Percentiles rank a stretch among this genome's conserved stretches.
Conservation (phyloP, 1,140 invertebrate genomes). For the Metaphire vulgaris region DNA sequence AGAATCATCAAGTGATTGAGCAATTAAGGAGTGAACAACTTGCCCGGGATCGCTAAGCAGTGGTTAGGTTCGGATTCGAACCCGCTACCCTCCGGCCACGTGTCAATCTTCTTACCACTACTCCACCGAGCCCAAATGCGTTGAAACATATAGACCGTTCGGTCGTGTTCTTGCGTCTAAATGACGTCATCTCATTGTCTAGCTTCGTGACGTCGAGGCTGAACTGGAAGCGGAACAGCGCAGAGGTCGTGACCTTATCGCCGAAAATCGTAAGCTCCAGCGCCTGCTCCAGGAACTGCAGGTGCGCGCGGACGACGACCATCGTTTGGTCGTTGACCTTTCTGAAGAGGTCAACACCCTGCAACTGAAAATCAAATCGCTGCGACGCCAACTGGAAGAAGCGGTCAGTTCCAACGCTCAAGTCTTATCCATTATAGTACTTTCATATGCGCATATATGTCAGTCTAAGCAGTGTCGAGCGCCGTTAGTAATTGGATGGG, state of each 20-base stretch:
- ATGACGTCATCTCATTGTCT: neutral
- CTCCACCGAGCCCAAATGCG: too few species aligned
- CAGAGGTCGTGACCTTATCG: conserved; percentile 43
- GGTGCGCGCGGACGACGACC: conserved; percentile 44
- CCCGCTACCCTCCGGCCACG: too few species aligned
- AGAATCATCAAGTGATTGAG: too few species aligned
- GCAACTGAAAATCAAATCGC: conserved; percentile 46
- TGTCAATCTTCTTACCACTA: too few species aligned
- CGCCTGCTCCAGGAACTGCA: conserved; percentile 45
- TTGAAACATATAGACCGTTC: too few species aligned
- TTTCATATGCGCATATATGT: neutral
- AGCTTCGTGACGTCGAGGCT: conserved; percentile 50
- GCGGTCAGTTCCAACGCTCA: conserved; percentile 40
- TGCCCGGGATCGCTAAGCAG: too few species aligned
- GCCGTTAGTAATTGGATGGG: neutral
- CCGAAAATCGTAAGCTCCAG: conserved; percentile 44
- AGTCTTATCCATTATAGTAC: neutral
- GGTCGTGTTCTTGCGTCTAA: too few species aligned
- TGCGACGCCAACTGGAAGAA: conserved; percentile 51
- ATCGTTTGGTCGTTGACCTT: conserved; percentile 44
- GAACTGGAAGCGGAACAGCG: conserved; percentile 49
- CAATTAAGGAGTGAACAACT: too few species aligned
- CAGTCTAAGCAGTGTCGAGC: neutral
- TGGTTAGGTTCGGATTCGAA: too few species aligned
- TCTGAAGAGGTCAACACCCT: conserved; percentile 45